Base-by-base conservation (phyloP, 2,797 vertebrate genomes). In the Chaetodon trifasciatus region DNA sequence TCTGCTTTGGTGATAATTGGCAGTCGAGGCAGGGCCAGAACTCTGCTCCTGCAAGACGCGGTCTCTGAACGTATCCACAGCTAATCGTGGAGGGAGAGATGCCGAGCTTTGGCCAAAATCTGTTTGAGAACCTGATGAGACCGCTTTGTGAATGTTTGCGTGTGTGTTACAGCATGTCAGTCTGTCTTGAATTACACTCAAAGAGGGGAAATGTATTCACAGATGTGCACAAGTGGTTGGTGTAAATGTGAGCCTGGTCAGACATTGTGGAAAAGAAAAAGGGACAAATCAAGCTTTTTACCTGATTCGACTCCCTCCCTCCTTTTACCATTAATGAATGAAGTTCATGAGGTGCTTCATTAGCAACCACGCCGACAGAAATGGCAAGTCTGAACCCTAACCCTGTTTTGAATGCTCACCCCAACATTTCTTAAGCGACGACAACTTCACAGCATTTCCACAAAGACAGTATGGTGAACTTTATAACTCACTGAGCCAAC, bases 1-100 rank as follows among this genome's bases (percentile, higher is more conserved):
- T 91, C 76, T 77, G 88, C 92, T 93, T 94, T 89, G 84, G 84
- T 87, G 92, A 85, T 94, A 96, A 96, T 94, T 95, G 93, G 93
- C 91, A 94, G 89, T 81, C 78, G 66, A 84, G 79, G 90, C 88
- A 88, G 91, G 90, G 88, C 87, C 78, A 82, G 83, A 82, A 87
- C 86, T 80, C 87, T 80, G 84, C 90, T 88, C 73, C 78, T 37
- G 77, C 71, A 70, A 86, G 83, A 79, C 68, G 82, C 69, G 21
- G 83, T 85, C 82, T 76, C 78, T 66, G 79, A 83, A 86, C 32
- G 72, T 67, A 86, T 85, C 89, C 71, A 23, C 66, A 58, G 79
- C 84, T 86, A 89, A 92, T 91, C 87, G 74, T 13, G 70, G 78
- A 46, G 35, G 79, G 74, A 84, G 73, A 62, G 53, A 76, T 35